Percentiles rank a stretch among this genome's conserved stretches.
phyloP scores from a whole-genome alignment of 2,797 vertebrate species.

The Anabas testudineus region DNA sequence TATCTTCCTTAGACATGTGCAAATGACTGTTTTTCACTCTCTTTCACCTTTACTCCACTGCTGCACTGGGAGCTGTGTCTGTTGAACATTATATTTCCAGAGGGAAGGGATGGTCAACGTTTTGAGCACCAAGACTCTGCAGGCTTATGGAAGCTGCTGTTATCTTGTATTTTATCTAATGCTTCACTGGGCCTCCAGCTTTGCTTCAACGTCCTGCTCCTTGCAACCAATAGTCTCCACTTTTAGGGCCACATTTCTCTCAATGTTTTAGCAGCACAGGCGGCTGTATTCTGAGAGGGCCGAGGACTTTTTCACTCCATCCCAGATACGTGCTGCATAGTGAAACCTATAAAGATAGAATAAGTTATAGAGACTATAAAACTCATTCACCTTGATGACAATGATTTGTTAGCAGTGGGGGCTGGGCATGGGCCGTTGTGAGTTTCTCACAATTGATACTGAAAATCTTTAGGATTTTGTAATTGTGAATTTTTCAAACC shows the following conservation, averaged over 20 bases:
- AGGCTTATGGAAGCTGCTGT: neutral
- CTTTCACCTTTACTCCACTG: neutral
- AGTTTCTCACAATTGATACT: no score
- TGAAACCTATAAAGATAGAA: conserved; percentile 87
- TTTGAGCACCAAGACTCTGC: neutral
- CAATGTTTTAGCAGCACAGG: conserved; percentile 83
- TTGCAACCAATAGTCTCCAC: neutral
- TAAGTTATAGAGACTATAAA: neutral
- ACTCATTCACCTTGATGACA: neutral
- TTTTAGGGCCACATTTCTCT: neutral
- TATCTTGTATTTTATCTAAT: neutral
- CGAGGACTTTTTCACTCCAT: conserved; percentile 92
- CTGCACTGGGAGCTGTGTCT: neutral
- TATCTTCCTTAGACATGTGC: neutral
- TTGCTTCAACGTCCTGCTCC: neutral
- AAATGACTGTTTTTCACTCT: neutral
- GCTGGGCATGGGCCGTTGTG: no score
- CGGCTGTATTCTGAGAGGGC: conserved; percentile 93
- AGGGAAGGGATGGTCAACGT: neutral
- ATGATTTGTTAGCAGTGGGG: no score
- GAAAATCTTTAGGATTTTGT: no score
- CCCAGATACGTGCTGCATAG: conserved; percentile 94
- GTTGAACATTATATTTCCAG: neutral
- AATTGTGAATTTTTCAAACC: no score
- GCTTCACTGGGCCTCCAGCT: neutral